A percentile compares a stretch with the other conserved stretches of the same genome.
These are phyloP conservation scores for Tenthredo livida DNA, from an alignment of 2,888 invertebrate species.

Conservation along the genomic window DNA sequence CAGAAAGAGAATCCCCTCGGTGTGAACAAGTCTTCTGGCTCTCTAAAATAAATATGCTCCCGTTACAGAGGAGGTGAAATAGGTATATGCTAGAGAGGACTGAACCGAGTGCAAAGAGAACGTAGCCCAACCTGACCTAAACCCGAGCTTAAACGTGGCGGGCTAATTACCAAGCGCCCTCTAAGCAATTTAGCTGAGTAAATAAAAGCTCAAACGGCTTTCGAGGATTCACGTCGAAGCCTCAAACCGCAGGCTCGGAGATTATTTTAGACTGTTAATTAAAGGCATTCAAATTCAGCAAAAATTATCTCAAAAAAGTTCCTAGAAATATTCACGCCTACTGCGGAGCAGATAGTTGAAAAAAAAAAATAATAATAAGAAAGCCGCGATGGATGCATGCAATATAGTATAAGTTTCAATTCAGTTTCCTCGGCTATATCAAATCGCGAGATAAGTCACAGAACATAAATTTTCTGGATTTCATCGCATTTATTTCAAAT, in stretches of 20 bases:
- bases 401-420: not conserved
- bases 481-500: not conserved
- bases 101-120: conserved; percentile 9
- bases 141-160: conserved; percentile 35
- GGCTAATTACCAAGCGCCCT: conserved; percentile 47
- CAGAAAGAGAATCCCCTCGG: not conserved
- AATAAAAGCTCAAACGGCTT: conserved; percentile 47
- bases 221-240: conserved; percentile 49
- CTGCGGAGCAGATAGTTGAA: not conserved
- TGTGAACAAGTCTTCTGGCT: conserved; percentile 1
- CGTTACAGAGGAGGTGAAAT: not conserved
- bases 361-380: not conserved
- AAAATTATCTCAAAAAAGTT: conserved; percentile 5
- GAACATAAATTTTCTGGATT: not conserved
- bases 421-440: not conserved
- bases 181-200: conserved; percentile 50
- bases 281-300: not conserved
- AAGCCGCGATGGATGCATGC: not conserved
- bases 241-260: conserved; percentile 25
- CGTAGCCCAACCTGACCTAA: conserved; percentile 12
- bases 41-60: conserved; percentile 27
- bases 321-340: not conserved
- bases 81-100: not conserved
- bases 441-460: not conserved
- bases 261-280: conserved; percentile 41